Percentiles rank a stretch among this genome's conserved stretches.
phyloP scores from a whole-genome alignment of 2,797 vertebrate genomes.

The Rallus crepitans region DNA sequence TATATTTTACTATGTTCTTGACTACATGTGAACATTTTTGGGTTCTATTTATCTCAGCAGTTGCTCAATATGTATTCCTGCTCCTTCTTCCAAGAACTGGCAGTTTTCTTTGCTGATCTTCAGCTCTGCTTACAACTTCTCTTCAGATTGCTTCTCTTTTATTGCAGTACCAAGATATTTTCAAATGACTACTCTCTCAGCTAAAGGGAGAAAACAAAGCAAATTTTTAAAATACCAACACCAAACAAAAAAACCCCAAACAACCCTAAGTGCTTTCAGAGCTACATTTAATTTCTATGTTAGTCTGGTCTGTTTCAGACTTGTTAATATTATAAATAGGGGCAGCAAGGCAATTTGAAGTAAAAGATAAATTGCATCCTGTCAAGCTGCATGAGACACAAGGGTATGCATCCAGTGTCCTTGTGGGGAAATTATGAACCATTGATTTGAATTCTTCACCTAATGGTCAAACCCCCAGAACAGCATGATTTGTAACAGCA shows the following conservation, averaged over 20 bases:
- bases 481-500: neutral
- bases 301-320: neutral
- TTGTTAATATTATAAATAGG: slow-evolving; percentile 27
- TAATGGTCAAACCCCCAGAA: neutral
- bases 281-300: neutral
- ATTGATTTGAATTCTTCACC: slow-evolving; percentile 2
- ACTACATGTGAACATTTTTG: neutral
- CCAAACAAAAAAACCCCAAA: neutral
- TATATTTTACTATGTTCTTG: neutral
- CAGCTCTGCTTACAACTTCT: neutral
- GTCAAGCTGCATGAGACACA: neutral
- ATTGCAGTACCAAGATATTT: neutral
- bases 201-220: neutral
- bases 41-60: neutral
- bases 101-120: neutral
- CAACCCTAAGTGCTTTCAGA: neutral
- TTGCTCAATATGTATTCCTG: neutral
- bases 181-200: neutral
- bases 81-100: neutral
- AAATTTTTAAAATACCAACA: neutral
- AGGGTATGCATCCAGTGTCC: neutral
- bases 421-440: neutral
- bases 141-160: neutral
- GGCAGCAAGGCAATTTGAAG: neutral
- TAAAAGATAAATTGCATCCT: neutral